Evolutionary conservation across 2,888 invertebrate genomes (phyloP).

Genomic region (Ashinkailepas kermadecensis): DNA sequence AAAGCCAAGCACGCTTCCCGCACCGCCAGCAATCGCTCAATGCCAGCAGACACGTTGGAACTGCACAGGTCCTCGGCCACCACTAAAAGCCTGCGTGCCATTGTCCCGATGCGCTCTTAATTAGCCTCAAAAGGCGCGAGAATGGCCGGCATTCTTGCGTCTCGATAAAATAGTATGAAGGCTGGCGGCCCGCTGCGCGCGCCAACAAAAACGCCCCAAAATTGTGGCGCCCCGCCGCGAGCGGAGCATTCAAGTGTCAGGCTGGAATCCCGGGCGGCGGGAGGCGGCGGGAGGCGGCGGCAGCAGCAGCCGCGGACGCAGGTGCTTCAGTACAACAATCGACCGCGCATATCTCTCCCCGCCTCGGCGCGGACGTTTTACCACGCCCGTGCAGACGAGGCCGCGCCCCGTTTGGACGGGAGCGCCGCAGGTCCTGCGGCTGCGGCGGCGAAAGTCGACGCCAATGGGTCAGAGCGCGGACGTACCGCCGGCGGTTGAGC

Average conservation of each 20-base stretch:
- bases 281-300: background rate
- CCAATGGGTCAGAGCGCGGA: too few species aligned
- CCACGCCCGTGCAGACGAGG: too few species aligned
- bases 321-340: background rate
- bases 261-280: background rate
- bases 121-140: background rate
- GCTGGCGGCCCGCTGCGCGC: background rate
- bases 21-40: too few species aligned
- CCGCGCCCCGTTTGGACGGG: too few species aligned
- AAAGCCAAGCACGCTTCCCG: too few species aligned
- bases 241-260: background rate
- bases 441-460: too few species aligned
- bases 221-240: background rate
- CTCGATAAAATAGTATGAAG: conserved; percentile 10
- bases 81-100: background rate
- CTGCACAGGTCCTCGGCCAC: too few species aligned
- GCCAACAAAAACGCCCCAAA: conserved; percentile 8
- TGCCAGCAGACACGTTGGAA: too few species aligned
- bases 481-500: too few species aligned
- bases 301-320: background rate
- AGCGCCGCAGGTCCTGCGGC: too few species aligned
- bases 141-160: background rate
- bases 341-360: background rate
- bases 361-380: too few species aligned
- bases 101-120: background rate